These are phyloP conservation scores for Homarus americanus DNA, from an alignment of 1,140 invertebrate genomes.

Conservation along the genomic window DNA sequence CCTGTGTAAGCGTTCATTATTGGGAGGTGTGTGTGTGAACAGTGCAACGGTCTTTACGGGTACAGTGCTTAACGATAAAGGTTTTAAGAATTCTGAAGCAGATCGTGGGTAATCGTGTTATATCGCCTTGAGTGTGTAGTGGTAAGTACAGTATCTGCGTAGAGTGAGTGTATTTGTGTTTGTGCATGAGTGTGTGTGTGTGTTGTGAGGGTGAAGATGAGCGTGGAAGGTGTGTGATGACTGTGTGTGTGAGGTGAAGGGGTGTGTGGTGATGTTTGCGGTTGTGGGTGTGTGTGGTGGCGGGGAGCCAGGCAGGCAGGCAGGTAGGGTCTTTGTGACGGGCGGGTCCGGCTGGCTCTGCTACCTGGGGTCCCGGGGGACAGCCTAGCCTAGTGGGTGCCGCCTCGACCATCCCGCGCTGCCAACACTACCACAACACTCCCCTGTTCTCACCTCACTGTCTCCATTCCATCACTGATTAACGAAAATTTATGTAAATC, in stretches of 20 bases:
- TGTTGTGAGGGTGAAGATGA: neutral
- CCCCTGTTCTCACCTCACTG: neutral
- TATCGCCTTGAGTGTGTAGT: no score
- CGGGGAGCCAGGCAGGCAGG: conserved; percentile 35
- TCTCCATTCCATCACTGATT: no score
- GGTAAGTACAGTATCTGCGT: no score
- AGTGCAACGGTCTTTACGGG: no score
- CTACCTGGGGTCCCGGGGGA: conserved; percentile 33
- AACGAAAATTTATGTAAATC: no score
- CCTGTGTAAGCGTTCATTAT: no score
- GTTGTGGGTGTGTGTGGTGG: conserved; percentile 18
- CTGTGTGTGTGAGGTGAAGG: neutral
- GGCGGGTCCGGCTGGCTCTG: conserved; percentile 26
- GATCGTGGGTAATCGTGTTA: no score
- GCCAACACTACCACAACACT: conserved; percentile 4
- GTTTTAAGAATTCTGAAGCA: no score
- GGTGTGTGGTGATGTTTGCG: neutral
- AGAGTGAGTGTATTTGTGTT: no score
- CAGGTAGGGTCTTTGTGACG: conserved; percentile 58
- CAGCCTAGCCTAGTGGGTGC: conserved; percentile 12
- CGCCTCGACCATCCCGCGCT: conserved; percentile 5
- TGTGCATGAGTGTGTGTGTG: no score
- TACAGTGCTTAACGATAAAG: no score
- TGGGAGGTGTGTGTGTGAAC: no score
- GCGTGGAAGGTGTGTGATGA: conserved; percentile 22